Evolutionary conservation across 2,888 invertebrate genomes (phyloP).

Genomic region (Spodoptera littoralis): DNA sequence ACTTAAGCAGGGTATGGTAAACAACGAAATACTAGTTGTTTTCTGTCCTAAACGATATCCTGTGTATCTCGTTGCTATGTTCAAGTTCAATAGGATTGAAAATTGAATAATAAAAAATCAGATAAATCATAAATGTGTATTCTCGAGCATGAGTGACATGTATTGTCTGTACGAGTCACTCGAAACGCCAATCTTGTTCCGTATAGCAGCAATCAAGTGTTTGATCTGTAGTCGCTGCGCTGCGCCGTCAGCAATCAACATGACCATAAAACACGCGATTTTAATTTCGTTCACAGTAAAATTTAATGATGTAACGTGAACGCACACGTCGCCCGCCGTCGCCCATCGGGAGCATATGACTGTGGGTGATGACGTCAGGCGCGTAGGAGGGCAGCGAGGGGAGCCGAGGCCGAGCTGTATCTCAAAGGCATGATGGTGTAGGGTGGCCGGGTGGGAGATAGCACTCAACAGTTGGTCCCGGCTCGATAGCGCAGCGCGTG

Average conservation of each 20-base stretch:
- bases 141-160: background rate
- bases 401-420: constrained; percentile 57
- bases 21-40: constrained; percentile 28
- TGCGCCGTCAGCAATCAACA: constrained; percentile 31
- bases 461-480: constrained; percentile 86
- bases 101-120: background rate
- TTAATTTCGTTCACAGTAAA: constrained; percentile 62
- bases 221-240: constrained; percentile 11
- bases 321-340: constrained; percentile 58
- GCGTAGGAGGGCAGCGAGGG: constrained; percentile 61
- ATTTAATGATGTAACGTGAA: constrained; percentile 65
- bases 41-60: background rate
- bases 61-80: background rate
- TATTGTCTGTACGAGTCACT: constrained; percentile 7
- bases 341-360: constrained; percentile 63
- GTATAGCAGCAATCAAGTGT: constrained; percentile 30
- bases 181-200: constrained; percentile 4
- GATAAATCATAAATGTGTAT: background rate
- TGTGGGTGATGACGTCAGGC: constrained; percentile 77
- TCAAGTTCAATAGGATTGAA: background rate
- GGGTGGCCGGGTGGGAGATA: constrained; percentile 60
- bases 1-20: constrained; percentile 24
- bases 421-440: constrained; percentile 62
- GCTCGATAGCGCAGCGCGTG: constrained; percentile 84
- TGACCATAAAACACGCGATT: constrained; percentile 52